phyloP scores from a whole-genome alignment of 2,797 vertebrate genomes.

The Chrosomus eos region DNA sequence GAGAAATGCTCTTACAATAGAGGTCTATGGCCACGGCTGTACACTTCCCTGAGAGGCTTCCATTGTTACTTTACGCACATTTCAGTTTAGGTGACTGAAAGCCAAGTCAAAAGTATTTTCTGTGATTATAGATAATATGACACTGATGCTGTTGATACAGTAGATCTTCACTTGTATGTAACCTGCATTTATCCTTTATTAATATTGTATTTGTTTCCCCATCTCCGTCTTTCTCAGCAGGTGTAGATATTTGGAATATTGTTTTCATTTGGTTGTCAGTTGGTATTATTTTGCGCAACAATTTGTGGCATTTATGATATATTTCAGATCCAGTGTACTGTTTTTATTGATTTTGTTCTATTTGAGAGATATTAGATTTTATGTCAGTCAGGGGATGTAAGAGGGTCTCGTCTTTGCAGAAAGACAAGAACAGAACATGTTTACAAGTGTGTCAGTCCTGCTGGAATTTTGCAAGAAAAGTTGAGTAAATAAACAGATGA shows the following conservation, averaged over 20 bases:
- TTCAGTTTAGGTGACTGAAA: background rate
- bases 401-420: background rate
- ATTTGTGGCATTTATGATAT: background rate
- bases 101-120: background rate
- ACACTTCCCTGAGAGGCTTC: background rate
- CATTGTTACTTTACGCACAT: background rate
- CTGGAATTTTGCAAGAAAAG: conserved; percentile 13
- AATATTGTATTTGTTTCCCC: background rate
- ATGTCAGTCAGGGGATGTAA: background rate
- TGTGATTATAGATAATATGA: background rate
- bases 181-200: conserved; percentile 5
- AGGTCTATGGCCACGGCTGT: background rate
- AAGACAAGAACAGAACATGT: conserved; percentile 17
- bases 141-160: background rate
- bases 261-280: conserved; percentile 21
- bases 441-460: conserved; percentile 20
- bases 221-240: background rate
- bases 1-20: background rate
- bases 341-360: background rate
- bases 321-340: background rate
- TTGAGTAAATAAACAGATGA: background rate
- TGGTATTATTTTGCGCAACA: background rate
- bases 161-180: background rate
- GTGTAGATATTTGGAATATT: conserved; percentile 9
- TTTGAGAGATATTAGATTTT: background rate